Evolutionary conservation across 2,888 invertebrate species (phyloP), one percentile per base, ranked within the genome.

Genomic region (Torymus aiolomorphi): DNA sequence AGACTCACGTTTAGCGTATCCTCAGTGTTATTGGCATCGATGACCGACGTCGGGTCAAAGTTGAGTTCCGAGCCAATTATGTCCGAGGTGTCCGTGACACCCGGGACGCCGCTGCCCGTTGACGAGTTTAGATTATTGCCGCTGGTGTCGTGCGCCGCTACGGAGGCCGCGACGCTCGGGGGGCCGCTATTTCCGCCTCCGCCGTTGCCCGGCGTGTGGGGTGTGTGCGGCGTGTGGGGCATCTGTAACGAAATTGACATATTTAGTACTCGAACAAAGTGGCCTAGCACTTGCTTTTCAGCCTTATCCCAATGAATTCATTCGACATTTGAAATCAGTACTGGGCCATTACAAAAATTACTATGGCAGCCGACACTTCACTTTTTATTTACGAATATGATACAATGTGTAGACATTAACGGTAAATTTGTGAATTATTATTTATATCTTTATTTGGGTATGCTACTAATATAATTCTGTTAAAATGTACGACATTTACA

Each of bases 31-130:
- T 97, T 97, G 78, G 97, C 97, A 87, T 97, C 97, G 87, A 97
- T 97, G 86, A 97, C 96, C 83, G 97, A 96, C 84, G 97, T 95
- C 57, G 97, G 97, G 91, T 97, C 97, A 89, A 98, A 97, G 91
- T 96, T 96, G 88, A 97, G 93, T 91, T 97, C 97, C 74, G 96
- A 96, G 82, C 96, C 96, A 87, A 96, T 94, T 87, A 96, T 94
- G 84, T 95, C 94, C 85, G 95, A 94, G 77, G 93, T 88, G 83
- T 87, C 89, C 79, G 86, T 88, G 83, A 88, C 89, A 84, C 87
- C 89, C 76, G 86, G 88, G 82, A 88, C 89, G 84, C 87, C 89
- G 78, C 88, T 89, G 84, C 88, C 90, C 70, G 89, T 88, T 52
- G 91, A 91, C 74, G 90, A 89, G 85, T 91, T 90, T 83, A 88